phyloP scores from a whole-genome alignment of 2,888 invertebrate genomes.

The Creontiades dilutus region DNA sequence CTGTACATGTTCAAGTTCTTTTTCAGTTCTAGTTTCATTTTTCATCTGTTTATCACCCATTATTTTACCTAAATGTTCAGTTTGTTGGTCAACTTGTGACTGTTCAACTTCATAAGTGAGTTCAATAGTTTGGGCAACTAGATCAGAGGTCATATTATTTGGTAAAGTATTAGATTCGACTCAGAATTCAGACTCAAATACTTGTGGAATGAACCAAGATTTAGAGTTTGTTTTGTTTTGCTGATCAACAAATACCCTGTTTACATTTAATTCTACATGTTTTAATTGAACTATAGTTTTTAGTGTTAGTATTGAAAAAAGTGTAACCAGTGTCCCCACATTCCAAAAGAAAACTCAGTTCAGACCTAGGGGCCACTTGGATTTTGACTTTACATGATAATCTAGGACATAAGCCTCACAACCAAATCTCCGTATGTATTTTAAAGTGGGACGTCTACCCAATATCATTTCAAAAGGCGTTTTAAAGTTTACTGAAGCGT shows the following conservation, averaged over 20 bases:
- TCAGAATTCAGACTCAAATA: background rate
- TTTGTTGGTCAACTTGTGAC: no score
- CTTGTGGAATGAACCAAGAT: no score
- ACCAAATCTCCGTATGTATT: slow-evolving; percentile 15
- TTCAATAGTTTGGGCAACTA: no score
- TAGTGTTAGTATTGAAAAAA: background rate
- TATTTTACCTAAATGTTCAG: no score
- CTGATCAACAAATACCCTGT: background rate
- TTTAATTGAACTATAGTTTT: background rate
- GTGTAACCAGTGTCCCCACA: background rate
- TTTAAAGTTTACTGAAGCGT: background rate
- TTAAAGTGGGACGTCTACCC: background rate
- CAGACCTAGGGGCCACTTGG: background rate
- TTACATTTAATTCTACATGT: background rate
- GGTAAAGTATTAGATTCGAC: background rate
- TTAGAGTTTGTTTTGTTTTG: background rate
- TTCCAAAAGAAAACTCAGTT: background rate
- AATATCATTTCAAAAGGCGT: slow-evolving; percentile 14
- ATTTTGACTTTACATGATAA: background rate
- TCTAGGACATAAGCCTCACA: slow-evolving; percentile 41
- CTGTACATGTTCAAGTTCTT: no score
- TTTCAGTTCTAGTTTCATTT: no score
- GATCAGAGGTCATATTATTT: no score
- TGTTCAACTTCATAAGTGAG: no score
- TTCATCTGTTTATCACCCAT: no score